These are phyloP conservation scores for Goniozus legneri DNA, from an alignment of 1,140 invertebrate genomes.

Conservation along the genomic window DNA sequence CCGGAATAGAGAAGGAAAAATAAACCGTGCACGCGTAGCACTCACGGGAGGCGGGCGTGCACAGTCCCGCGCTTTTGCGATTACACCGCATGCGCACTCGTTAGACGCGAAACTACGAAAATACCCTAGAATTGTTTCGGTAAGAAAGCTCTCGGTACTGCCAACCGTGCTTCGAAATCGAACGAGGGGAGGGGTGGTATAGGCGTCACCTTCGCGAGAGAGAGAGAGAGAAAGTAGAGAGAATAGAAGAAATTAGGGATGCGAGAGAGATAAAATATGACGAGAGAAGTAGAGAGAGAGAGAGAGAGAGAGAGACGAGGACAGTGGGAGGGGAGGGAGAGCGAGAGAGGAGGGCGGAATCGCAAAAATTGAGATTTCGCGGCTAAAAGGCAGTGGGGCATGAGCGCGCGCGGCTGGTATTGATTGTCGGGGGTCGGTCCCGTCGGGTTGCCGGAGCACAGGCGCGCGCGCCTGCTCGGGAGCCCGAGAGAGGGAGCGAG, in stretches of 20 bases:
- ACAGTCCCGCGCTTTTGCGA: conserved; percentile 28
- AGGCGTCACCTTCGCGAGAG: background rate
- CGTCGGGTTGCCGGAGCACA: conserved; percentile 26
- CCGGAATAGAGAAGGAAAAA: too few species aligned
- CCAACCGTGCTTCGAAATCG: too few species aligned
- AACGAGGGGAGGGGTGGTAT: background rate
- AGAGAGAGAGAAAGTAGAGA: background rate
- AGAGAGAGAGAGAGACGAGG: conserved; percentile 2
- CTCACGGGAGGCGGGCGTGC: too few species aligned
- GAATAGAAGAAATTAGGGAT: background rate
- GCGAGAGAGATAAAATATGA: background rate
- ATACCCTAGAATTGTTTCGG: too few species aligned
- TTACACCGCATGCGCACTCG: too few species aligned
- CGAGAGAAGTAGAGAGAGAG: background rate
- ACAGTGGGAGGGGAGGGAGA: background rate
- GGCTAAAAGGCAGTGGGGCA: too few species aligned
- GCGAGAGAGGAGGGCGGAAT: background rate
- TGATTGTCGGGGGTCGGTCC: conserved; percentile 44
- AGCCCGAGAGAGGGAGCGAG: conserved; percentile 2
- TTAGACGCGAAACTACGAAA: too few species aligned
- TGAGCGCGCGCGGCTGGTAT: conserved; percentile 44
- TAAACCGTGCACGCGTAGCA: too few species aligned
- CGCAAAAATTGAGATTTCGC: conserved; percentile 44
- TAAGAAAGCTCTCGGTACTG: too few species aligned
- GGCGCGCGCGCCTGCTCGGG: conserved; percentile 34